These are phyloP conservation scores for Sander vitreus DNA, from an alignment of 2,113 vertebrate species.

Conservation along the genomic window DNA sequence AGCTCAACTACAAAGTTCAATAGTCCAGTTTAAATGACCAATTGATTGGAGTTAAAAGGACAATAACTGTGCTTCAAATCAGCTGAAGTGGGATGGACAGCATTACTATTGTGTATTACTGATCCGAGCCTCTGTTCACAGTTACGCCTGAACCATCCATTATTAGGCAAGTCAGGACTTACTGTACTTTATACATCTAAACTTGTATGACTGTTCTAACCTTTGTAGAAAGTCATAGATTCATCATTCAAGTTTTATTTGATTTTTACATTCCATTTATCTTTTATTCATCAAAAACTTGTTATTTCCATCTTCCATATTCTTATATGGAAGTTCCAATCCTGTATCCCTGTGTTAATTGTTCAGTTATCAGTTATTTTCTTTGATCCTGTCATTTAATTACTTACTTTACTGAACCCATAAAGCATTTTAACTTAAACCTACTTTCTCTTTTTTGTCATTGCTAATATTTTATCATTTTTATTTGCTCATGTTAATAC, in stretches of 20 bases:
- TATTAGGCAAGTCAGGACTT: background rate
- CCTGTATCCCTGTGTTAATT: background rate
- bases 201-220: background rate
- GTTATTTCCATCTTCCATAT: too few species aligned
- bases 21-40: conserved; percentile 13
- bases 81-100: background rate
- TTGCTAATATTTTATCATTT: background rate
- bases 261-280: background rate
- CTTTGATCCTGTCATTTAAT: background rate
- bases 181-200: background rate
- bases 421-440: background rate
- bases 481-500: background rate
- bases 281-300: background rate
- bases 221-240: background rate
- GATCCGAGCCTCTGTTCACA: background rate
- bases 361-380: conserved; percentile 1
- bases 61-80: conserved; percentile 19
- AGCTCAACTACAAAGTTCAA: background rate
- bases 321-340: background rate
- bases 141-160: background rate
- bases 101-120: background rate
- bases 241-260: conserved; percentile 1
- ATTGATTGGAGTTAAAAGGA: conserved; percentile 6
- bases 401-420: background rate
- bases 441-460: background rate